These are phyloP conservation scores for Ramphastos sulfuratus DNA, from an alignment of 2,113 vertebrate genomes.

Conservation along the genomic window DNA sequence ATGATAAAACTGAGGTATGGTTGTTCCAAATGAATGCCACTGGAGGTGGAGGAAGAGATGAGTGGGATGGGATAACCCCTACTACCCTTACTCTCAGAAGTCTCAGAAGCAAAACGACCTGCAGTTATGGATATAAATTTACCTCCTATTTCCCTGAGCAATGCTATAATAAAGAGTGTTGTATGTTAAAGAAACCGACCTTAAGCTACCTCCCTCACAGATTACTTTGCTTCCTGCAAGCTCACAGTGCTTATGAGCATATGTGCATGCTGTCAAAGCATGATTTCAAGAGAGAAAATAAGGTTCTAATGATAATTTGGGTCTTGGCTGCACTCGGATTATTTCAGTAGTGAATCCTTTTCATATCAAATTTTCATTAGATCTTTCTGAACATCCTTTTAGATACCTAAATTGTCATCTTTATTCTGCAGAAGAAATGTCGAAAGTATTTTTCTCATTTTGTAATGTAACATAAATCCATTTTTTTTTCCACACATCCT, in stretches of 20 bases:
- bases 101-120: background rate
- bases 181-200: background rate
- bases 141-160: background rate
- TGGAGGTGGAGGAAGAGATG: background rate
- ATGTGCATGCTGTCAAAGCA: constrained; percentile 57
- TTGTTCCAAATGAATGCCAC: background rate
- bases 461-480: background rate
- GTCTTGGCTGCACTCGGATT: constrained; percentile 4
- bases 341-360: constrained; percentile 12
- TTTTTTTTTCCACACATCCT: background rate
- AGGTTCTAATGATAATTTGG: constrained; percentile 53
- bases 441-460: constrained; percentile 3
- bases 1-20: background rate
- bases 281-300: constrained; percentile 44
- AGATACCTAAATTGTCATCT: background rate
- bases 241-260: constrained; percentile 27
- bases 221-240: constrained; percentile 49
- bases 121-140: background rate
- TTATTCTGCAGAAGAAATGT: background rate
- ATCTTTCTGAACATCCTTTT: background rate
- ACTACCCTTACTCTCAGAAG: background rate
- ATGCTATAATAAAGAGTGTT: background rate
- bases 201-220: constrained; percentile 49
- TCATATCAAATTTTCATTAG: background rate
- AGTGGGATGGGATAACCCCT: background rate